Evolutionary conservation across 2,113 vertebrate genomes (phyloP).

Genomic region (Carassius auratus): DNA sequence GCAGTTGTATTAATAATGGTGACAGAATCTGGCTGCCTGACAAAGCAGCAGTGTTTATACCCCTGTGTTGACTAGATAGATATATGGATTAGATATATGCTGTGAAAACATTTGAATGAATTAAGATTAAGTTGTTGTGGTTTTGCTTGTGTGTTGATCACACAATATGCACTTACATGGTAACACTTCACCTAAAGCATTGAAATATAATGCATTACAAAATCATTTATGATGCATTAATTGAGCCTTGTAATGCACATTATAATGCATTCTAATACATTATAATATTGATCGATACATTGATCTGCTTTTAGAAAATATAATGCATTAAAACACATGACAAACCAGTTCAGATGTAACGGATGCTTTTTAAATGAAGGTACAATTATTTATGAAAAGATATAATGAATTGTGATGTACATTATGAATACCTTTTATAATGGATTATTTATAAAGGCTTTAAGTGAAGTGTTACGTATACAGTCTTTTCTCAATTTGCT

Average conservation of each 20-base stretch:
- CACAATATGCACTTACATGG: no score
- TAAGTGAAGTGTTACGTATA: not conserved
- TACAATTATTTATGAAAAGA: no score
- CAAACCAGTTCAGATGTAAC: not conserved
- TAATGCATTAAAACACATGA: no score
- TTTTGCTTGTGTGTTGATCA: no score
- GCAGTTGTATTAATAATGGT: not conserved
- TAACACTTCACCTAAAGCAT: no score
- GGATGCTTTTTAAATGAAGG: not conserved
- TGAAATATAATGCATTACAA: no score
- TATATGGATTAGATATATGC: not conserved
- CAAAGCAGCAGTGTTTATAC: not conserved
- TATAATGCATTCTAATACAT: not conserved
- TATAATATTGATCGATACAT: no score
- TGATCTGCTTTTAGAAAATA: not conserved
- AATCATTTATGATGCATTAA: no score
- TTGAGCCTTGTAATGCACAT: not conserved
- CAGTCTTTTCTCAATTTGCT: conserved; percentile 2
- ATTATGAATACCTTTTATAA: not conserved
- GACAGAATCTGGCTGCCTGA: not conserved
- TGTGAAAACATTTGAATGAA: not conserved
- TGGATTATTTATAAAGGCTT: not conserved
- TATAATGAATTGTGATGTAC: not conserved
- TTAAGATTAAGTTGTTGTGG: not conserved
- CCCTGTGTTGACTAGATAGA: not conserved